Base-by-base conservation (phyloP, 2,888 invertebrate species). In the Melanchra persicariae region DNA sequence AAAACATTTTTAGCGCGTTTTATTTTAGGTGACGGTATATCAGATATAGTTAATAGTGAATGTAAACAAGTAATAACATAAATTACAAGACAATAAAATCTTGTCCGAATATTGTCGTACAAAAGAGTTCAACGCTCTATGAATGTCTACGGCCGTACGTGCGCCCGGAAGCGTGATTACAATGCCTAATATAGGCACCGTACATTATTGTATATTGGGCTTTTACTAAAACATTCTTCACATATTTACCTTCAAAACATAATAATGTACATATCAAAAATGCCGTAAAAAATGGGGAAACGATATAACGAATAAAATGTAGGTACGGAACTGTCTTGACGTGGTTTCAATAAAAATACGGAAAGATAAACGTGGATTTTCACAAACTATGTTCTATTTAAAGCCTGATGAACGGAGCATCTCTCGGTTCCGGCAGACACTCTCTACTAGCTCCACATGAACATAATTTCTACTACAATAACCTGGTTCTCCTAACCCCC, bases 111-210 rank as follows among this genome's bases (percentile, higher is more conserved):
- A 78, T 80, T 79, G 78, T 79, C 84, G 80, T 90, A 91, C 86
- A 92, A 93, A 93, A 93, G 93, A 94, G 91, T 93, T 94, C 93
- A 93, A 94, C 93, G 93, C 91, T 87, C 90, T 87, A 74, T 45
- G 71, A 76, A 83, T 74, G 83, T 82, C 75, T 82, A 73, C 67
- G 58, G 69, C 54, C 49, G 66, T 82, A 84, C 81, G 83, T 83
- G 86, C 68, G 75, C 59, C 82, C 78, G 82, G 83, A 88, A 87
- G 77, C 85, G 79, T 84, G 82, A 81, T 37, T 77, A 74, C 61
- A 85, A 84, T 85, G 52, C 64, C 74, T 71, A 74, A 82, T 77
- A 70, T 63, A 62, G 34, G 37, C 58, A 70, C 52, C 47, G 65
- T 45, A 61, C 51, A 61, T n/a, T 59, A 59, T 61, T 22, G 47